Percentiles rank a stretch among this genome's conserved stretches.
Conservation (phyloP, 1,140 invertebrate species). For the Callitettix versicolor region DNA sequence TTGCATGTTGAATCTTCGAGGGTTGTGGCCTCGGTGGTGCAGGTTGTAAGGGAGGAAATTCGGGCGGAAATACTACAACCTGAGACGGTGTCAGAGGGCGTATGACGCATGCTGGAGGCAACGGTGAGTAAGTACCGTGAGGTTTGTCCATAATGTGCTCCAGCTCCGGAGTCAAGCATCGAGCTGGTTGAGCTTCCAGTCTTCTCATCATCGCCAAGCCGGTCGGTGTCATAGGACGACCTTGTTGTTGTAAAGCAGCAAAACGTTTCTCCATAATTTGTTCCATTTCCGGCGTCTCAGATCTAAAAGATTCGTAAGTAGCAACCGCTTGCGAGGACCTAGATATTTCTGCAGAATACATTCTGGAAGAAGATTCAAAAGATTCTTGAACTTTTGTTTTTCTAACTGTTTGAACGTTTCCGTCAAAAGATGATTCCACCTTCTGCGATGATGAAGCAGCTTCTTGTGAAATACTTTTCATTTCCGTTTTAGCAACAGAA, state of each 20-base stretch:
- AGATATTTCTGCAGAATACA: conserved; percentile 1
- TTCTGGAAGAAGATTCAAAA: conserved; percentile 1
- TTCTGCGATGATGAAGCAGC: neutral
- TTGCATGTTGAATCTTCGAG: neutral
- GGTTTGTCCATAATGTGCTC: conserved; percentile 16
- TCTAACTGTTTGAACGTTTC: conserved; percentile 7
- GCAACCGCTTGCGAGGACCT: neutral
- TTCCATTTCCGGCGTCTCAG: conserved; percentile 1
- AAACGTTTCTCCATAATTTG: conserved; percentile 5
- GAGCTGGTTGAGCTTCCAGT: conserved; percentile 15
- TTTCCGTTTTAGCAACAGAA: no score
- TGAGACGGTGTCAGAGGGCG: conserved; percentile 20
- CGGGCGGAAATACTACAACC: conserved; percentile 23
- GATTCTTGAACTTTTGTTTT: conserved; percentile 10
- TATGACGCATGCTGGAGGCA: conserved; percentile 17
- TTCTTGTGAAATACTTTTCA: neutral
- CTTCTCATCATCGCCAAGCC: conserved; percentile 10
- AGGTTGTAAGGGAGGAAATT: conserved; percentile 15
- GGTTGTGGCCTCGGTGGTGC: conserved; percentile 1
- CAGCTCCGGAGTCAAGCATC: conserved; percentile 14
- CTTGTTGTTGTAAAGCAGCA: neutral
- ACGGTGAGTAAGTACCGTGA: conserved; percentile 15
- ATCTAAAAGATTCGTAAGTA: neutral
- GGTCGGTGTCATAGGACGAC: conserved; percentile 11
- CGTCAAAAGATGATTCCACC: conserved; percentile 1